A percentile compares a stretch with the other conserved stretches of the same genome.
phyloP scores from a whole-genome alignment of 1,140 invertebrate genomes.

The Drosophila tani region DNA sequence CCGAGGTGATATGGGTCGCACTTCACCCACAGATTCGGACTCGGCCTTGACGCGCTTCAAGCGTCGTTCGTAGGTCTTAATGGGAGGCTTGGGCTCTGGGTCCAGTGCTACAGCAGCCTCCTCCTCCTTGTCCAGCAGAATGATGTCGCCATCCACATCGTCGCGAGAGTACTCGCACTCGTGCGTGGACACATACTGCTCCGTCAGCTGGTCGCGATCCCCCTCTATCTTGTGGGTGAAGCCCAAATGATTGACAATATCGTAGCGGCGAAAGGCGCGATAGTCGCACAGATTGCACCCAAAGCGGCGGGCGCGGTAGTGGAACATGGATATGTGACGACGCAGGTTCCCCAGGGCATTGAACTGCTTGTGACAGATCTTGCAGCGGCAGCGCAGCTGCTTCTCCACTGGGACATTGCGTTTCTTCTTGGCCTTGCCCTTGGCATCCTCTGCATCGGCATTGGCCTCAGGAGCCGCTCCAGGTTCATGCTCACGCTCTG shows the following conservation, averaged over 20 bases:
- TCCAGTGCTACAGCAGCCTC: background rate
- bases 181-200: conserved; percentile 75
- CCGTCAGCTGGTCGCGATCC: conserved; percentile 67
- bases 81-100: conserved; percentile 36
- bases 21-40: conserved; percentile 36
- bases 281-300: conserved; percentile 87
- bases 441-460: conserved; percentile 39
- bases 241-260: conserved; percentile 86
- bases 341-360: conserved; percentile 85
- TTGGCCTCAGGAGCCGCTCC: conserved; percentile 15
- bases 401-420: conserved; percentile 71
- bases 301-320: conserved; percentile 86
- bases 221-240: conserved; percentile 85
- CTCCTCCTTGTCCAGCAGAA: conserved; percentile 62
- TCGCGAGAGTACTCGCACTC: conserved; percentile 78
- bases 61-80: conserved; percentile 65
- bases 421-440: conserved; percentile 65
- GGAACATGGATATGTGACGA: conserved; percentile 86
- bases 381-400: conserved; percentile 76
- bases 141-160: conserved; percentile 78
- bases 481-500: background rate
- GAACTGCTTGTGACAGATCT: conserved; percentile 84
- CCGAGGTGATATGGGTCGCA: conserved; percentile 27
- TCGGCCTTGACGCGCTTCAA: conserved; percentile 54
- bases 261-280: conserved; percentile 86